Base-by-base conservation (phyloP, 2,888 invertebrate genomes). In the Agapostemon virescens region DNA sequence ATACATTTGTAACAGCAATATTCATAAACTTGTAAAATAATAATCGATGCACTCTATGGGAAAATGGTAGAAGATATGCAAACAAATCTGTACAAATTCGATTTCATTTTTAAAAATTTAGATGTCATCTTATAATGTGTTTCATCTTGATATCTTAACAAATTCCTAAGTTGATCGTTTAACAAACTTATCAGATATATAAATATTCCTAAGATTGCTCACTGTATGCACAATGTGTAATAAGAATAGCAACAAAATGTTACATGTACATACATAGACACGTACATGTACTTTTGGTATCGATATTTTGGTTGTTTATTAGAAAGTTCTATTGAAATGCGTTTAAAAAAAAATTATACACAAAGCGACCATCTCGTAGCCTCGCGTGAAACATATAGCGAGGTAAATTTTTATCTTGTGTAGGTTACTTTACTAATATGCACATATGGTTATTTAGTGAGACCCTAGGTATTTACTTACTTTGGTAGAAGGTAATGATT, bases 1-100 rank as follows among this genome's bases (percentile, higher is more conserved):
- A 87, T 83, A 45, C 78, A 83, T 86, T 86, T 84, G 86, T 87
- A 86, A 86, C 78, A 80, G 38, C 66, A 72, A 70, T 75, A 75
- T 85, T 85, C 68, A 23, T 38, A 67, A 42, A 55, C 30, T 7
- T 26, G 11, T 61, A 69, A 33, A 30, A 17, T 79, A 74, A 36
- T 2, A 23, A 36, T 49, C 36, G 0, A 26, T 36, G 45, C 45
- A 36, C 23, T 38, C 5, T 72, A 52, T 33, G 45, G 42, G 33
- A 63, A 63, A 23, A 45, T 17, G 23, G 23, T 13, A n/a, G 58
- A 79, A 49, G 45, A 9, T 58, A 30, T 11, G 15, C 58, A 55
- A n/a, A 17, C 26, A n/a, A 78, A 52, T 61, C 36, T 36, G n/a
- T 30, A 61, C 33, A 23, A 63, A 23, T n/a, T 0, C 15, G 38